Conservation (phyloP, 2,113 vertebrate species). For the Ranitomeya variabilis region DNA sequence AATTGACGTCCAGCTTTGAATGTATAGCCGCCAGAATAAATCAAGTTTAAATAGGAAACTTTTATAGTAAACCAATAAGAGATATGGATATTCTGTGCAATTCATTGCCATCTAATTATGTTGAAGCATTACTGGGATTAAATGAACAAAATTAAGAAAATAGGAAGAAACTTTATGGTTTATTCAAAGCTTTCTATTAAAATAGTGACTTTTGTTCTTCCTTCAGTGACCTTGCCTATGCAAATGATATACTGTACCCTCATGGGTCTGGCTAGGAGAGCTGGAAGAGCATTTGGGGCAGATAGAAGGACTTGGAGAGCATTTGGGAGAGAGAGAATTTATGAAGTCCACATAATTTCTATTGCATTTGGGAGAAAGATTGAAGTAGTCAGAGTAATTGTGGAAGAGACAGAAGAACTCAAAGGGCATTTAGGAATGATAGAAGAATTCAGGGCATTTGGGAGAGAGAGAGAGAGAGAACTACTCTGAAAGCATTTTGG, state of each 20-base stretch:
- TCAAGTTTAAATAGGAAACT: conserved; percentile 18
- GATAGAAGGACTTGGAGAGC: too few relatives aligned
- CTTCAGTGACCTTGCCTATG: background rate
- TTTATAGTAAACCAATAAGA: conserved; percentile 45
- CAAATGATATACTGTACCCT: background rate
- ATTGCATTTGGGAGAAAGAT: too few relatives aligned
- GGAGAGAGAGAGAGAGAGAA: too few relatives aligned
- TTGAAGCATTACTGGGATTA: conserved; percentile 37
- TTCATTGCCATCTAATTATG: conserved; percentile 13
- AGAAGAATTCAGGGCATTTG: too few relatives aligned
- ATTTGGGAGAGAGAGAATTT: too few relatives aligned
- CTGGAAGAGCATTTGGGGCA: too few relatives aligned
- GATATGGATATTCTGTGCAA: conserved; percentile 11
- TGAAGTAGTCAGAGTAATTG: too few relatives aligned
- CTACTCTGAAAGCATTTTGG: too few relatives aligned
- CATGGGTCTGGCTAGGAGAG: background rate
- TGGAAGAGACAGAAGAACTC: too few relatives aligned
- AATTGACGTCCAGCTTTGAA: background rate
- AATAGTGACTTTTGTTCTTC: background rate
- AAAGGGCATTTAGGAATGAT: too few relatives aligned
- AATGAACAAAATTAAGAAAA: conserved; percentile 28
- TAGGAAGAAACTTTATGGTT: background rate
- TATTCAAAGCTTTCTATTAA: conserved; percentile 11
- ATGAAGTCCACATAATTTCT: too few relatives aligned
- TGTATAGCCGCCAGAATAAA: conserved; percentile 10